Evolutionary conservation across 2,797 vertebrate genomes (phyloP), one percentile per base, ranked within the genome.

Genomic region (Aplochiton taeniatus): DNA sequence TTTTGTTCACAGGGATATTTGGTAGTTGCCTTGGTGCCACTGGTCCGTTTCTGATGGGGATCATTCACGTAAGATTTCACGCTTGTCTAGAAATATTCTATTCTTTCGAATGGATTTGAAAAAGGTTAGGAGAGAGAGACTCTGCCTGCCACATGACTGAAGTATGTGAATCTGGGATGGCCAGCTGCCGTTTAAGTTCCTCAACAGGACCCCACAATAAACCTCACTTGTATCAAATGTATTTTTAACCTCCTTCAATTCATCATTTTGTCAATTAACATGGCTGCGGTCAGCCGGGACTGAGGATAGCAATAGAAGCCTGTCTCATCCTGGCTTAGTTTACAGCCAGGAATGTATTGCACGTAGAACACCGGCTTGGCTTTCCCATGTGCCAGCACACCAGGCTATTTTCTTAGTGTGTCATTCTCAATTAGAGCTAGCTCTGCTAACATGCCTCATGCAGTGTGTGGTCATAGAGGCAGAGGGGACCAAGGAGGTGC

Each of bases 221-320:
- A 49, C 71, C 68, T 77, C 70, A 72, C 68, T 50, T 41, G 82
- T 85, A 90, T 91, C 89, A 78, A 70, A 86, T 90, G 67, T 56
- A 87, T 74, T 80, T 82, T 88, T 87, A 89, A 85, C 85, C 85
- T 85, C 71, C 78, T 68, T 73, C 78, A 88, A 86, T 89, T 82
- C 85, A 84, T 85, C 85, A 85, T 84, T 86, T 88, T 84, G 85
- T 88, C 87, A 78, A 83, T 73, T 84, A 77, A 78, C 65, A 69
- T 80, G 76, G 81, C 77, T 68, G 82, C 47, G 44, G 85, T 72
- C 63, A 54, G 63, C 71, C 65, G 49, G 59, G 53, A 83, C 82
- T 87, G 79, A 85, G 88, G 87, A 88, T 90, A 77, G 80, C 89
- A 92, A 92, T 91, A 85, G 90, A 90, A 91, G 70, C 76, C 83